Percentiles rank a stretch among this genome's conserved stretches.
phyloP scores from a whole-genome alignment of 2,888 invertebrate species.

The Sinhomidia bicolor region DNA sequence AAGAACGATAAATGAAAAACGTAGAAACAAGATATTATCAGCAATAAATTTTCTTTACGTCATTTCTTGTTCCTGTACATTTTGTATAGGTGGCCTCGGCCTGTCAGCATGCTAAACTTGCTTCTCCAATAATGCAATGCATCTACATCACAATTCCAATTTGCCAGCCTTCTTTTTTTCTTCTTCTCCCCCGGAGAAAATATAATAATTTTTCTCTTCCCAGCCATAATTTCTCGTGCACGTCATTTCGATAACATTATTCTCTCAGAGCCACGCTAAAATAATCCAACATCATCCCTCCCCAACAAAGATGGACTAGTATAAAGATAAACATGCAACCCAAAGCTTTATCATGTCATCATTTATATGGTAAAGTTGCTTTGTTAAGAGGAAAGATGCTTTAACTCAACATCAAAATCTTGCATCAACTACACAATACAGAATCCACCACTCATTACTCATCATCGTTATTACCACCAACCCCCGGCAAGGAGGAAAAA shows the following conservation, averaged over 20 bases:
- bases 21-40: no score
- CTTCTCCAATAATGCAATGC: background rate
- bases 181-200: background rate
- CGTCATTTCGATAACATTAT: background rate
- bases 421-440: constrained; percentile 9
- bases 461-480: constrained; percentile 50
- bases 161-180: background rate
- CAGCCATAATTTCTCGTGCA: background rate
- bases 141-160: background rate
- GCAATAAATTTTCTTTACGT: no score
- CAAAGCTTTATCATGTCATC: background rate
- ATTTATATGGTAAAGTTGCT: background rate
- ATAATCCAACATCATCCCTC: background rate
- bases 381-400: constrained; percentile 19
- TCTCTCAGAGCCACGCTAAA: background rate
- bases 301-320: constrained; percentile 5
- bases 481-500: constrained; percentile 41
- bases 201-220: background rate
- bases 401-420: constrained; percentile 32
- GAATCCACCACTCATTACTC: constrained; percentile 12
- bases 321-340: constrained; percentile 33
- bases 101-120: background rate
- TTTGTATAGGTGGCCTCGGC: no score
- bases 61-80: no score
- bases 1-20: no score